Evolutionary conservation across 2,797 vertebrate species (phyloP).

Genomic region (Smutsia gigantea): DNA sequence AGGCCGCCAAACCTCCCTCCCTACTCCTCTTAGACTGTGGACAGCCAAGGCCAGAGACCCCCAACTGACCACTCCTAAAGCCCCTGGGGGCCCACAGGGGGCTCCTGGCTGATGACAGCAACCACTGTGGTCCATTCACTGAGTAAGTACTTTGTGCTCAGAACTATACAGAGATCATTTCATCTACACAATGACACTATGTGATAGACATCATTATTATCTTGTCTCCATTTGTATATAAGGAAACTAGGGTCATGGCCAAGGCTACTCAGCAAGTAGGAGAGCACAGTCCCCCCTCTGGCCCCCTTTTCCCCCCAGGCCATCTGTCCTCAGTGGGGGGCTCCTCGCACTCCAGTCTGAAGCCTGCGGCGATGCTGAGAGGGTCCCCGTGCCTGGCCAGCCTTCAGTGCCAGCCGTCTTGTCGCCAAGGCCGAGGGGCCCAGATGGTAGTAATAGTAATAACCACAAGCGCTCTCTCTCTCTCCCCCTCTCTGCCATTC

Average conservation of each 20-base stretch:
- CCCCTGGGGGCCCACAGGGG: neutral
- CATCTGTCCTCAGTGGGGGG: neutral
- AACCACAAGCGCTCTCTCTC: no score
- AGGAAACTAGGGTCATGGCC: neutral
- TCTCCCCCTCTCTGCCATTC: neutral
- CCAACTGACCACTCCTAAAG: neutral
- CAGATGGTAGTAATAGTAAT: neutral
- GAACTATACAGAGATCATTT: neutral
- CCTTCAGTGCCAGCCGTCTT: neutral
- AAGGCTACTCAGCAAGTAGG: neutral
- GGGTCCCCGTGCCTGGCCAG: neutral
- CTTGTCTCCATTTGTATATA: neutral
- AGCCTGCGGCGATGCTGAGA: neutral
- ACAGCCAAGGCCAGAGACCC: neutral
- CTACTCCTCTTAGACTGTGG: neutral
- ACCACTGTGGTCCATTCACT: neutral
- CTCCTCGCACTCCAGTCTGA: neutral
- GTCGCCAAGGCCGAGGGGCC: neutral
- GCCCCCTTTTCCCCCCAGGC: neutral
- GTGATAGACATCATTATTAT: neutral
- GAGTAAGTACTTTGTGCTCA: neutral
- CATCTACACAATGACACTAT: neutral
- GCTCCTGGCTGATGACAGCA: neutral
- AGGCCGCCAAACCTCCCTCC: neutral
- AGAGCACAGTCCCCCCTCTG: accelerated